These are phyloP conservation scores for Aphelinus atriplicis DNA, from an alignment of 1,140 invertebrate genomes.

Conservation along the genomic window DNA sequence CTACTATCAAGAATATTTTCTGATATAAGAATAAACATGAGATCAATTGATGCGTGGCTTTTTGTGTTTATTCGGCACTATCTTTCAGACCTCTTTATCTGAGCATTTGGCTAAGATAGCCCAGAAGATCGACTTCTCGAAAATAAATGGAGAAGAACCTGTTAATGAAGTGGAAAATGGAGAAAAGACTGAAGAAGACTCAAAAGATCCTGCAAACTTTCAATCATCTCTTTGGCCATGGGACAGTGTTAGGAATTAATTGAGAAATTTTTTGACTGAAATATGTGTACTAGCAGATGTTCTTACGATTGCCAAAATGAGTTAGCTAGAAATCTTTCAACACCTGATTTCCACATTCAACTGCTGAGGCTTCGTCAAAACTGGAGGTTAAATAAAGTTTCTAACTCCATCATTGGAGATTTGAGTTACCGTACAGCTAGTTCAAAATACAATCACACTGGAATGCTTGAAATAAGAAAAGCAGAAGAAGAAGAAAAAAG, in stretches of 20 bases:
- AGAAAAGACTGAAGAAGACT: slow-evolving; percentile 76
- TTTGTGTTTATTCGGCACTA: background rate
- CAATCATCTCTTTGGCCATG: slow-evolving; percentile 92
- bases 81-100: slow-evolving; percentile 86
- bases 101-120: slow-evolving; percentile 93
- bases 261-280: slow-evolving; percentile 88
- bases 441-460: slow-evolving; percentile 91
- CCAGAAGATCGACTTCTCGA: slow-evolving; percentile 94
- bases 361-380: slow-evolving; percentile 88
- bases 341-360: slow-evolving; percentile 93
- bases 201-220: slow-evolving; percentile 80
- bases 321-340: slow-evolving; percentile 76
- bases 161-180: slow-evolving; percentile 76
- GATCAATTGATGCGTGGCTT: too few relatives aligned
- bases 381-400: slow-evolving; percentile 95
- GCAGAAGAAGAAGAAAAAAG: slow-evolving; percentile 82
- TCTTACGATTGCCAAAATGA: slow-evolving; percentile 84
- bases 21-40: too few relatives aligned
- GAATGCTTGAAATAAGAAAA: slow-evolving; percentile 96
- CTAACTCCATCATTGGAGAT: slow-evolving; percentile 95
- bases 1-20: too few relatives aligned
- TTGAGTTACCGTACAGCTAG: slow-evolving; percentile 94
- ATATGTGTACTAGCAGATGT: slow-evolving; percentile 93
- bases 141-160: slow-evolving; percentile 72
- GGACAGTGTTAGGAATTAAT: slow-evolving; percentile 91